Percentiles rank a stretch among this genome's conserved stretches.
These are phyloP conservation scores for Noctuana brunneofusca DNA, from an alignment of 2,888 invertebrate species.

Conservation along the genomic window DNA sequence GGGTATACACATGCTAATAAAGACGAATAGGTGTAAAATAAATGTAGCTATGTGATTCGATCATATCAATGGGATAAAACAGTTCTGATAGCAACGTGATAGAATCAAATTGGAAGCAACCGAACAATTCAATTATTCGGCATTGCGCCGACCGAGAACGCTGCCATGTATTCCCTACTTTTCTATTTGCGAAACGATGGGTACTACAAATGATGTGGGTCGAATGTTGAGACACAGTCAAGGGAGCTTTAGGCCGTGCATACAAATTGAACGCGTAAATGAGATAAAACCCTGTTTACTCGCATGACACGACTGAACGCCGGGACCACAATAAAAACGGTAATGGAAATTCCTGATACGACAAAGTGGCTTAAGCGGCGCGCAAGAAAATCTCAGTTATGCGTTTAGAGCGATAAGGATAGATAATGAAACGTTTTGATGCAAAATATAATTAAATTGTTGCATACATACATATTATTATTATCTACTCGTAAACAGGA, in stretches of 20 bases:
- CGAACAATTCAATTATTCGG: constrained; percentile 38
- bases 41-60: background rate
- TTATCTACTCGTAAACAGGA: no score
- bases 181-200: constrained; percentile 38
- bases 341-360: constrained; percentile 61
- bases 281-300: constrained; percentile 45
- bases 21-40: no score
- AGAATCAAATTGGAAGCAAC: constrained; percentile 32
- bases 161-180: constrained; percentile 32
- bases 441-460: constrained; percentile 9
- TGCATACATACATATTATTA: no score
- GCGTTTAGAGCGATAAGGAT: constrained; percentile 11
- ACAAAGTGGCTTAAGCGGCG: constrained; percentile 53
- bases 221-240: constrained; percentile 43
- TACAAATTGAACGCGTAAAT: constrained; percentile 78
- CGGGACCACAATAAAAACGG: constrained; percentile 41
- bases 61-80: constrained; percentile 5
- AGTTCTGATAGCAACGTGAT: constrained; percentile 5
- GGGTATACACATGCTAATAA: no score
- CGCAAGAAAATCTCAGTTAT: constrained; percentile 33
- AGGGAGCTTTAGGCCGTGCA: constrained; percentile 71
- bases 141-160: constrained; percentile 15
- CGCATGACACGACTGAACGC: constrained; percentile 37
- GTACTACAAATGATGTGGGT: constrained; percentile 41
- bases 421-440: constrained; percentile 10